These are phyloP conservation scores for Entomyzon cyanotis DNA, from an alignment of 2,113 vertebrate genomes.

Conservation along the genomic window DNA sequence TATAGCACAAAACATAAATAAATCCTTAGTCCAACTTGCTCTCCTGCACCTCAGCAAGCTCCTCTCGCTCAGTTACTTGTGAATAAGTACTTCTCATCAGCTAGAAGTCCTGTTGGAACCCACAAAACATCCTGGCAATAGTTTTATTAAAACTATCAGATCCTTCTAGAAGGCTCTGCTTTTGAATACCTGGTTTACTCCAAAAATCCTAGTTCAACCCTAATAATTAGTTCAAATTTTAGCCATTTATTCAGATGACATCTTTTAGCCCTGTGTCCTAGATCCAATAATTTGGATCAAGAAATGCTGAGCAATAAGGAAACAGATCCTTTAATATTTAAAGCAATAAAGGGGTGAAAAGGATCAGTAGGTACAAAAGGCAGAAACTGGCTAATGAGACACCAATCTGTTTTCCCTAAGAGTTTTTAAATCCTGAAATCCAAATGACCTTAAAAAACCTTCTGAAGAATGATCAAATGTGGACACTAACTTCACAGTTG, in stretches of 20 bases:
- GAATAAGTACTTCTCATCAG: background rate
- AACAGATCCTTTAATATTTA: background rate
- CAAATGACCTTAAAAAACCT: background rate
- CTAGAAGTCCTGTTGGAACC: background rate
- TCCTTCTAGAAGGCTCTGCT: background rate
- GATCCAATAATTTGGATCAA: background rate
- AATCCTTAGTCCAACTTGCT: background rate
- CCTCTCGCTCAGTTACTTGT: background rate
- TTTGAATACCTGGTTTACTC: background rate
- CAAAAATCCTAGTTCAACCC: background rate
- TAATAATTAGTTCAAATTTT: background rate
- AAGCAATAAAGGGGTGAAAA: background rate
- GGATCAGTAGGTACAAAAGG: background rate
- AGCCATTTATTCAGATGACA: background rate
- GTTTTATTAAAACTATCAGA: background rate
- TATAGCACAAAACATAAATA: background rate
- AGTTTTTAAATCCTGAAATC: background rate
- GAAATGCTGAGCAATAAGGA: background rate
- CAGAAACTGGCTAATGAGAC: background rate
- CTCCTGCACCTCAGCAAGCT: background rate
- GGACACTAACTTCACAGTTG: background rate
- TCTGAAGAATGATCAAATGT: background rate
- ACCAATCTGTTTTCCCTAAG: background rate
- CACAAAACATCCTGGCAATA: background rate
- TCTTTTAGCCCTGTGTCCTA: background rate